These are phyloP conservation scores for Netelia virgata DNA, from an alignment of 2,888 invertebrate genomes.

Conservation along the genomic window DNA sequence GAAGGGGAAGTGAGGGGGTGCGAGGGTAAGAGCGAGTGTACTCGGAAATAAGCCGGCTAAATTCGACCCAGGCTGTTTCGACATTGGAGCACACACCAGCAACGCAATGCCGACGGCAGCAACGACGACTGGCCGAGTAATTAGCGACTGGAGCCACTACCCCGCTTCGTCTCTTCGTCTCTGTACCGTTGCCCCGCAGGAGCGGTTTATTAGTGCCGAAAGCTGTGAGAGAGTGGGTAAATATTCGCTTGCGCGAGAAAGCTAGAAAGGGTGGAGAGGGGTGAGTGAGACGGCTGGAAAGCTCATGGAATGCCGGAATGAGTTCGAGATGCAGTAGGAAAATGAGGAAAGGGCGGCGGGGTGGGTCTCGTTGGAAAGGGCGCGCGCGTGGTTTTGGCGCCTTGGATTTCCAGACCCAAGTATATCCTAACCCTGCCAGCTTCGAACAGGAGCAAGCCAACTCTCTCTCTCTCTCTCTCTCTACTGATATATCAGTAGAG, in stretches of 20 bases:
- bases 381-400: constrained; percentile 62
- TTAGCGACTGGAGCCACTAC: constrained; percentile 76
- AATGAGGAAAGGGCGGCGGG: constrained; percentile 42
- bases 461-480: constrained; percentile 11
- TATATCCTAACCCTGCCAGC: constrained; percentile 52
- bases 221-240: constrained; percentile 76
- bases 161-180: constrained; percentile 9
- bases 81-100: constrained; percentile 60
- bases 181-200: constrained; percentile 30
- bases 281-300: constrained; percentile 19
- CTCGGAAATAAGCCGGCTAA: constrained; percentile 58
- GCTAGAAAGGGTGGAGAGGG: constrained; percentile 24
- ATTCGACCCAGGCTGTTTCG: constrained; percentile 65
- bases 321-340: constrained; percentile 56
- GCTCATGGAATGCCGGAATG: constrained; percentile 62
- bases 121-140: constrained; percentile 76
- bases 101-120: constrained; percentile 48
- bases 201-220: constrained; percentile 81
- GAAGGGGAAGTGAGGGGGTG: neutral
- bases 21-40: neutral
- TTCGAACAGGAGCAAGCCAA: constrained; percentile 54
- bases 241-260: constrained; percentile 74
- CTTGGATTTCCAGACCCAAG: constrained; percentile 56
- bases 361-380: constrained; percentile 18
- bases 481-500: constrained; percentile 62